Base-by-base conservation (phyloP, 2,113 vertebrate species). In the Podarcis muralis region DNA sequence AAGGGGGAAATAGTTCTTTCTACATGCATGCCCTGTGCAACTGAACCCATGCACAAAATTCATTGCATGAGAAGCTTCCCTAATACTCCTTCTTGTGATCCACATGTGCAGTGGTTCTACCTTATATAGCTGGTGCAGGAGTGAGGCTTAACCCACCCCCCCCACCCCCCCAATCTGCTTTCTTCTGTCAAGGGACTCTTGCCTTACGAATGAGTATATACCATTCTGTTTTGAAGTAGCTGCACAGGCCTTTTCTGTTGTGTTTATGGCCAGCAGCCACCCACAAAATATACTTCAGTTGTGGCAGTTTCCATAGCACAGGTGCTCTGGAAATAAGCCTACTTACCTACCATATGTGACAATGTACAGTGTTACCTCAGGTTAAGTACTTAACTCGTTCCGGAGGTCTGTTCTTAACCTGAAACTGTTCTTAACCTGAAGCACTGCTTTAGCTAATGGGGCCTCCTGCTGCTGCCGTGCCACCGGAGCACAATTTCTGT, bases 111-210 rank as follows among this genome's bases (percentile, higher is more conserved):
- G 25, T n/a, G 4, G 1, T 22, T 84, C 32, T 84, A 22, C 5
- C 11, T 6, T 15, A 30, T 15, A 40, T 30, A 43, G 22, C 30
- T 81, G 53, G n/a, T 75, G 35, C 6, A 78, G 0, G 0, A 22
- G 0, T 0, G 53, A 53, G 48, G 48, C 48, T 53, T 53, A 53
- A 53, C 1, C 9, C 48, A 6, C 6, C 7, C 25, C 59, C 35
- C 65, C 20, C 80, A 25, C 7, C 25, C 59, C 35, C 65, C 20
- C 80, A 25, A 88, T 77, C 62, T 30, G 27, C 3, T 7, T 1
- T 82, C 18, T 16, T 83, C 30, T 89, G 35, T 79, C 30, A 86
- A 35, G n/a, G 23, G 48, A 32, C n/a, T 85, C 35, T 40, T 16
- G 27, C 40, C 18, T 75, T 62, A 32, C 1, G 62, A n/a, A 35